A percentile compares a stretch with the other conserved stretches of the same genome.
Conservation (phyloP, 2,113 vertebrate genomes). For the Phaetusa simplex region DNA sequence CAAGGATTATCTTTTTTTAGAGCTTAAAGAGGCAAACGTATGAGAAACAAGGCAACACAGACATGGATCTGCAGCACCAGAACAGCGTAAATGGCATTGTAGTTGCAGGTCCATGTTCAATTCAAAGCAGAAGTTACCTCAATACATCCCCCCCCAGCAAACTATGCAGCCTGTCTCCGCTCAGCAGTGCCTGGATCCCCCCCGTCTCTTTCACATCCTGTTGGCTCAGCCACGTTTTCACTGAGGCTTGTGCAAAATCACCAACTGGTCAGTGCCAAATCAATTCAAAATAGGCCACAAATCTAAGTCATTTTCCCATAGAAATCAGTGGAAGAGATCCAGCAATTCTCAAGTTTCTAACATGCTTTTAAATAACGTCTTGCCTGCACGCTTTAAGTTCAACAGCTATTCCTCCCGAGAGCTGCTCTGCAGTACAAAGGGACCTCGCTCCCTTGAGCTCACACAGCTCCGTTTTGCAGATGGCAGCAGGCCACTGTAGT, state of each 20-base stretch:
- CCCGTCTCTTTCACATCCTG: background rate
- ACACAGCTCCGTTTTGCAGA: background rate
- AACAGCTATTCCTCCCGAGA: background rate
- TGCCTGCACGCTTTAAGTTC: background rate
- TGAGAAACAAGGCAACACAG: background rate
- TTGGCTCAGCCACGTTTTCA: background rate
- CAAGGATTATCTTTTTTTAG: background rate
- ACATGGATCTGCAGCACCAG: background rate
- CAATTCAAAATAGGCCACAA: background rate
- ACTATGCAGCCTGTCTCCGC: background rate
- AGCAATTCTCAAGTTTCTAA: background rate
- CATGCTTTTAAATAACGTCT: background rate
- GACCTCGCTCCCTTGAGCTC: background rate
- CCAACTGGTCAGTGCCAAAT: background rate
- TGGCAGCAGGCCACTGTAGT: background rate
- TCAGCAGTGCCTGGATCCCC: background rate
- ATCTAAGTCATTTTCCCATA: background rate
- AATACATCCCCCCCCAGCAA: background rate
- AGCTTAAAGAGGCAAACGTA: background rate
- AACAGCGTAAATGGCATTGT: background rate
- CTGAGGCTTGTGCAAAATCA: background rate
- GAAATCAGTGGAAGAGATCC: background rate
- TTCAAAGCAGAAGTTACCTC: background rate
- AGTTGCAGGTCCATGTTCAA: background rate
- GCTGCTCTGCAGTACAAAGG: background rate